Conservation (phyloP, 2,797 vertebrate species). For the Eurystomus glaucurus region DNA sequence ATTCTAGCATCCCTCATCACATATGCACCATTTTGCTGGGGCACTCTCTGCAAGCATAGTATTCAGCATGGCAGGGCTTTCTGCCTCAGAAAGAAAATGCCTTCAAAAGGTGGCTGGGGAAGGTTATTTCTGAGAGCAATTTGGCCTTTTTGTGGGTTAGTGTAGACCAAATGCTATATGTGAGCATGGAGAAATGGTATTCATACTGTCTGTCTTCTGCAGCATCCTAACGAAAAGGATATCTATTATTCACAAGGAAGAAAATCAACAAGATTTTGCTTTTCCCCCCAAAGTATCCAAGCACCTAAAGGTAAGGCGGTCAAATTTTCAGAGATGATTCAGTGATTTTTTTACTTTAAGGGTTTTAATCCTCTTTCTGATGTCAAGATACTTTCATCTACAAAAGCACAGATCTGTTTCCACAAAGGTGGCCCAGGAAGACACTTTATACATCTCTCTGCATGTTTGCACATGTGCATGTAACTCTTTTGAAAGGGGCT, state of each 20-base stretch:
- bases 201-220: not conserved
- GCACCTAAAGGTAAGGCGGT: not conserved
- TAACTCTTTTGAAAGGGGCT: not conserved
- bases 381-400: not conserved
- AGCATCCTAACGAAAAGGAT: not conserved
- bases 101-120: not conserved
- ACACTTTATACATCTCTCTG: not conserved
- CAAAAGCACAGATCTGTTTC: not conserved
- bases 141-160: not conserved
- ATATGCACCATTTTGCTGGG: not conserved
- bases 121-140: not conserved
- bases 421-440: not conserved
- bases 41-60: not conserved
- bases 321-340: not conserved
- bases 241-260: not conserved
- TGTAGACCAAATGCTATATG: not conserved
- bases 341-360: not conserved
- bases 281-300: not conserved
- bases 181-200: not conserved
- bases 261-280: not conserved
- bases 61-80: not conserved
- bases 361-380: not conserved
- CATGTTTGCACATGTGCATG: not conserved
- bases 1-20: not conserved
- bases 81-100: not conserved